Base-by-base conservation (phyloP, 2,888 invertebrate genomes). In the Temnothorax unifasciatus region DNA sequence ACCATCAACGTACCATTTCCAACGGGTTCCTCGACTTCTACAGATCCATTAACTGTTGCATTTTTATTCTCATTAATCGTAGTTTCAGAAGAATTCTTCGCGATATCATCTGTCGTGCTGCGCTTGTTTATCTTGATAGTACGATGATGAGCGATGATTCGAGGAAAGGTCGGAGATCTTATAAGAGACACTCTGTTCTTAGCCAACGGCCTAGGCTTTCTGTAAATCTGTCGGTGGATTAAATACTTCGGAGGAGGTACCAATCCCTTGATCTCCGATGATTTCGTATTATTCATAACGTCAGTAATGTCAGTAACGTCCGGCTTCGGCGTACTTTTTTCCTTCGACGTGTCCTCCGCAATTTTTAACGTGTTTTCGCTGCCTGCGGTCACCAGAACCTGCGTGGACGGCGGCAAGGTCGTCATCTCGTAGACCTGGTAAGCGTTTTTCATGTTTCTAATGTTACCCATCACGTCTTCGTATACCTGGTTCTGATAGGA, bases 391-490 rank as follows among this genome's bases (percentile, higher is more conserved):
- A 1, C 18, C 8, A 71, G 52, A 3, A 44, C 29, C 41, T 82
- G 74, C 15, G 29, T 9, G n/a, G 63, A 2, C 2, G 85, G 38
- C 18, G 38, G 44, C 41, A 83, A 21, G 3, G 83, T 83, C 15
- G 77, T 83, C 44, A 52, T 59, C 41, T 83, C 83, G 38, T 79
- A 59, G 11, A 66, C 77, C 15, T 82, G 73, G 38, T 85, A 84
- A 54, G 66, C 11, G 29, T 69, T 74, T 4, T 71, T 90, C 18
- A 91, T 85, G 86, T 93, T 92, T 73, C 92, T 92, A 15, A 95
- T 95, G 3, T 92, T 94, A 1, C 93, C 94, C 94, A 94, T 94
- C 0, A 94, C 94, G 64, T 94, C 95, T 38, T 95, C 93, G 86
- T 95, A 94, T 3, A 94, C 94, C 63, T 93, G 92, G 13, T 88